Percentiles rank a stretch among this genome's conserved stretches.
Evolutionary conservation across 2,113 vertebrate genomes (phyloP).

Genomic region (Tetrao urogallus): DNA sequence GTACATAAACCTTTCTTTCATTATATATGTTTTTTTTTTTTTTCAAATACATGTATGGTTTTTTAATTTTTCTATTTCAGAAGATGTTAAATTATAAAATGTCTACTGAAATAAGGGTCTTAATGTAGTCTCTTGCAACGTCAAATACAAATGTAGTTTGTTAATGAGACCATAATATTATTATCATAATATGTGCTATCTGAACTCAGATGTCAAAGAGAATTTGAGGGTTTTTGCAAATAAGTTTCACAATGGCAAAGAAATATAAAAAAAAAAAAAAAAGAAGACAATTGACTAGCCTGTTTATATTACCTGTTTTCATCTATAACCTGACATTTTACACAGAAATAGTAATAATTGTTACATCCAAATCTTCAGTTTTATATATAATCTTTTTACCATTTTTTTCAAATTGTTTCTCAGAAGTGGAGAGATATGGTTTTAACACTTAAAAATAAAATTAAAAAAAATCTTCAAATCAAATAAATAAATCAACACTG

Average conservation of each 20-base stretch:
- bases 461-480: not conserved
- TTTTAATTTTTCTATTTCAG: not conserved
- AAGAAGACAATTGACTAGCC: not conserved
- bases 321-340: not conserved
- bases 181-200: not conserved
- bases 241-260: not conserved
- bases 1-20: not conserved
- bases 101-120: not conserved
- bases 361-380: not conserved
- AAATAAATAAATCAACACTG: not conserved
- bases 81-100: conserved; percentile 16
- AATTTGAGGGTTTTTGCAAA: not conserved
- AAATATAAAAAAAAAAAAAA: not conserved
- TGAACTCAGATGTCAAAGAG: not conserved
- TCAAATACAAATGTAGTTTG: not conserved
- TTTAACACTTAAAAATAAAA: not conserved
- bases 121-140: not conserved
- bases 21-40: no score
- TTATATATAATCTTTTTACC: not conserved
- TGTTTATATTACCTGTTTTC: not conserved
- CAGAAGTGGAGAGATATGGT: not conserved
- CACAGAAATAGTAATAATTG: not conserved
- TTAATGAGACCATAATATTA: not conserved
- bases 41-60: not conserved
- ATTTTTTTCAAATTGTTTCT: not conserved